These are phyloP conservation scores for Portevinia maculata DNA, from an alignment of 2,888 invertebrate genomes.

Conservation along the genomic window DNA sequence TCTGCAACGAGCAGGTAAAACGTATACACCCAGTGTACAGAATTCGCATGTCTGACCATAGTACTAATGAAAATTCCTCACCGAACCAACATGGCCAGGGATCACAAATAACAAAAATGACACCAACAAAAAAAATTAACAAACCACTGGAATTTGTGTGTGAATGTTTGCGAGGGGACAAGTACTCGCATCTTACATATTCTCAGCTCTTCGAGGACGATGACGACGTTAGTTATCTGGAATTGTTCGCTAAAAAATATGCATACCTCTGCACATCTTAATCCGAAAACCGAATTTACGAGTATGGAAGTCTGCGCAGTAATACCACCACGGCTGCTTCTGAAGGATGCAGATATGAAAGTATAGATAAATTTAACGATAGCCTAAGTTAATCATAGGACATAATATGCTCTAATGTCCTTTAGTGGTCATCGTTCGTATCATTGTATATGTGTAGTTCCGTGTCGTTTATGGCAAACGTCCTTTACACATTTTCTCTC, in stretches of 20 bases:
- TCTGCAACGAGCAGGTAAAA: slow-evolving; percentile 16
- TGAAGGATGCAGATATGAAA: slow-evolving; percentile 41
- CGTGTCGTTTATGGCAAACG: slow-evolving; percentile 8
- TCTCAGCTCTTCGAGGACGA: slow-evolving; percentile 5
- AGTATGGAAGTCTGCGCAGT: slow-evolving; percentile 16
- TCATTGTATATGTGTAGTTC: slow-evolving; percentile 10
- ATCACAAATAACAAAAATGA: slow-evolving; percentile 59
- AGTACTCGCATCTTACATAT: background rate
- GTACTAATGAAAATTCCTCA: slow-evolving; percentile 57
- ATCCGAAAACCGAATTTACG: slow-evolving; percentile 69
- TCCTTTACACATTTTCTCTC: slow-evolving; percentile 29
- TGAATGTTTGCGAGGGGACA: background rate
- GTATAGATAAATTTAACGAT: slow-evolving; percentile 58
- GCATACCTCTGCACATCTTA: slow-evolving; percentile 64
- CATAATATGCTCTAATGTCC: slow-evolving; percentile 69
- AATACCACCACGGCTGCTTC: slow-evolving; percentile 9
- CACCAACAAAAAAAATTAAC: background rate
- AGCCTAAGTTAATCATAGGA: slow-evolving; percentile 66
- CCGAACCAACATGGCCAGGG: slow-evolving; percentile 24
- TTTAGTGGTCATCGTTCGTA: slow-evolving; percentile 30
- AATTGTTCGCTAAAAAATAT: slow-evolving; percentile 39
- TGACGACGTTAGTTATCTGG: slow-evolving; percentile 11
- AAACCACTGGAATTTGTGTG: slow-evolving; percentile 19
- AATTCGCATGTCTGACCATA: slow-evolving; percentile 26
- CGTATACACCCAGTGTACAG: slow-evolving; percentile 36